A percentile compares a stretch with the other conserved stretches of the same genome.
phyloP scores from a whole-genome alignment of 1,140 invertebrate genomes.

The Ips typographus region DNA sequence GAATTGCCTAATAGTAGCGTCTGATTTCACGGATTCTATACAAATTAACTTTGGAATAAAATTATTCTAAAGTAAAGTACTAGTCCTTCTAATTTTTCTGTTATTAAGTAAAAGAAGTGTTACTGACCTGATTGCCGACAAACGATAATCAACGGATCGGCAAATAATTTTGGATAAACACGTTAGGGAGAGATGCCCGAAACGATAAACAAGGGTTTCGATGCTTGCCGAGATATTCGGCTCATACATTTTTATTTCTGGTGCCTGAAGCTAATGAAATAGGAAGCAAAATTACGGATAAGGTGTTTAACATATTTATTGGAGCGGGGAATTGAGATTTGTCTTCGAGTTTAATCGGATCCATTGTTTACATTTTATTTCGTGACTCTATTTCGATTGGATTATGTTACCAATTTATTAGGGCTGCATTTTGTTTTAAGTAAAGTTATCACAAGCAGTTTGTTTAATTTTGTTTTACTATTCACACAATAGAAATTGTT shows the following conservation, averaged over 20 bases:
- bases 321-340: slow-evolving; percentile 5
- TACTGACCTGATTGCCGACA: slow-evolving; percentile 7
- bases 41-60: too few relatives aligned
- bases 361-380: too few relatives aligned
- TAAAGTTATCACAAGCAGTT: too few relatives aligned
- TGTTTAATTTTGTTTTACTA: too few relatives aligned
- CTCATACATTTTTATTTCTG: slow-evolving; percentile 18
- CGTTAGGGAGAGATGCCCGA: slow-evolving; percentile 3
- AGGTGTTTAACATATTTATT: slow-evolving; percentile 22
- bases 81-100: too few relatives aligned
- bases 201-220: slow-evolving; percentile 14
- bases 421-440: too few relatives aligned
- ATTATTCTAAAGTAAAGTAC: too few relatives aligned
- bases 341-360: background rate
- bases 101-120: background rate
- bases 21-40: too few relatives aligned
- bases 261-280: slow-evolving; percentile 12
- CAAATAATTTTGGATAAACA: slow-evolving; percentile 11
- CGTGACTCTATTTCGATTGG: too few relatives aligned
- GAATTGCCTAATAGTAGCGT: too few relatives aligned
- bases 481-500: too few relatives aligned
- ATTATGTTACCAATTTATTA: too few relatives aligned
- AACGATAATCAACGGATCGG: slow-evolving; percentile 5
- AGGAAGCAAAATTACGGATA: slow-evolving; percentile 15
- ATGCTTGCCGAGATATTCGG: slow-evolving; percentile 7